Percentiles rank a stretch among this genome's conserved stretches.
Evolutionary conservation across 1,140 invertebrate species (phyloP).

Genomic region (Orchestia grillus): DNA sequence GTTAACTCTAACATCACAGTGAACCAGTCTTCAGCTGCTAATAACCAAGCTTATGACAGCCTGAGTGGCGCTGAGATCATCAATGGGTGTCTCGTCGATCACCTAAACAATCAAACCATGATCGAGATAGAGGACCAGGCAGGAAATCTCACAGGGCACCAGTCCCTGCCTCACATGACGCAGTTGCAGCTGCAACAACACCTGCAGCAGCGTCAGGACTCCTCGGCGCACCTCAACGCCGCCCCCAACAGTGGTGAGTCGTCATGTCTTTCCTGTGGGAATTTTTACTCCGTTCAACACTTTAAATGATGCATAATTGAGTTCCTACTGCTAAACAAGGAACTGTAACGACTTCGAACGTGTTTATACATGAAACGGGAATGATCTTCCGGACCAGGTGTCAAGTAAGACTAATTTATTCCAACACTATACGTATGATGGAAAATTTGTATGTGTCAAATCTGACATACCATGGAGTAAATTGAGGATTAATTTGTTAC

Average conservation of each 20-base stretch:
- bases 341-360: too few relatives aligned
- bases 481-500: too few relatives aligned
- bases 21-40: not conserved
- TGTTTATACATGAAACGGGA: too few relatives aligned
- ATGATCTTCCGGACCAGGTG: too few relatives aligned
- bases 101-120: not conserved
- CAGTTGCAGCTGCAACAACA: slow-evolving; percentile 41
- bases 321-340: too few relatives aligned
- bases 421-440: too few relatives aligned
- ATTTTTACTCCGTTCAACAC: too few relatives aligned
- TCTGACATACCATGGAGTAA: too few relatives aligned
- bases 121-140: not conserved
- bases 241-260: not conserved
- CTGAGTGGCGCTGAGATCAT: not conserved
- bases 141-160: not conserved
- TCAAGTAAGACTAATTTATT: too few relatives aligned
- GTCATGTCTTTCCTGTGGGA: not conserved
- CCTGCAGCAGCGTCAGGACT: not conserved
- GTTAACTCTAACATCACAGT: not conserved
- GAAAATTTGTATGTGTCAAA: too few relatives aligned
- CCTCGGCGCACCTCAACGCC: not conserved
- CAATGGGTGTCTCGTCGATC: not conserved
- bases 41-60: not conserved
- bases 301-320: too few relatives aligned
- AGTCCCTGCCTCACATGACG: slow-evolving; percentile 41